Base-by-base conservation (phyloP, 2,888 invertebrate species). In the Tupiocoris notatus region DNA sequence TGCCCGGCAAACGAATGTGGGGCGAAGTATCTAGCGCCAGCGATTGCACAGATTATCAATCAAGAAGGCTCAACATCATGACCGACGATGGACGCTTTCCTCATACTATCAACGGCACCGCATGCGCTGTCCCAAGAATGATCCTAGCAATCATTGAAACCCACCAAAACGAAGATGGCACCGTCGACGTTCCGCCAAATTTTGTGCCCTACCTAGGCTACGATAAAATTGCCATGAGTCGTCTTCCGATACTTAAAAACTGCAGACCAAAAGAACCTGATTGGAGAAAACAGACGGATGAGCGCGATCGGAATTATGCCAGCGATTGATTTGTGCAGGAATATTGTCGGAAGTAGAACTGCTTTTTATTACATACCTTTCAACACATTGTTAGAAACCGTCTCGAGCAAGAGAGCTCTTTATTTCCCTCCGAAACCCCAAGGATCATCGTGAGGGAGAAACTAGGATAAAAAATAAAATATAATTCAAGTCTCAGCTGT, bases 11-110 rank as follows among this genome's bases (percentile, higher is more conserved):
- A 79, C 86, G 90, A 76, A 87, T 89, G 81, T 98, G 90, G 88
- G 98, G 98, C 64, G 95, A 97, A 87, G 90, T 99, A 80, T 96
- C 97, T 0, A 97, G 96, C 84, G 94, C 96, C 81, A 97, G 96
- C 81, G 95, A 98, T 85, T 98, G 99, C 83, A 96, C 96, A 0
- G 97, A 98, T 84, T 99, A 92, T 84, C 98, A 99, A 84, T 90
- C 96, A 7, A 87, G 94, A 81, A 87, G 98, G 77, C 87, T 99
- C 1, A 88, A 90, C 82, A 93, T 97, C 39, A 90, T 87, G 81
- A 84, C 85, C 18, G 82, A 83, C 12, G 83, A 86, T 78, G 62
- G 81, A 83, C n/a, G 84, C 64, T 87, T 88, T 85, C 91, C 88
- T 0, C 96, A 96, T 82, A 97, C 98, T 3, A 87, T 97, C 56